Percentiles rank a stretch among this genome's conserved stretches.
These are phyloP conservation scores for Orthosia cruda DNA, from an alignment of 2,888 invertebrate genomes.

Conservation along the genomic window DNA sequence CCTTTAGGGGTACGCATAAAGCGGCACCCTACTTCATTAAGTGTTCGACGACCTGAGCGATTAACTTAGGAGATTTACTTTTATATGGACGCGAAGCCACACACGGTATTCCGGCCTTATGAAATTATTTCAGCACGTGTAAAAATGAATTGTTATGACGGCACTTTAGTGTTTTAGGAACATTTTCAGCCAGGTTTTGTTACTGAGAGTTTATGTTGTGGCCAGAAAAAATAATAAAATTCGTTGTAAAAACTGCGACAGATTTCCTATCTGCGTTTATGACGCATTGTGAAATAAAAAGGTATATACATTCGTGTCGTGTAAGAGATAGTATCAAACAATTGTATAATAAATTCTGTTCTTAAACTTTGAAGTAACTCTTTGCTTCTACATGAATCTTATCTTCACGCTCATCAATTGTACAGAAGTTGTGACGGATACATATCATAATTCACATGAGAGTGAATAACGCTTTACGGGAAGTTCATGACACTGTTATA, in stretches of 20 bases:
- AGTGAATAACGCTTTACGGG: conserved; percentile 2
- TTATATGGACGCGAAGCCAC: conserved; percentile 72
- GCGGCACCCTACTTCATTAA: conserved; percentile 79
- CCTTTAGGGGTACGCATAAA: conserved; percentile 72
- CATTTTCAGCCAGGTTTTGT: conserved; percentile 35
- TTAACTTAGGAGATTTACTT: conserved; percentile 79
- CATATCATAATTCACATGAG: conserved; percentile 16
- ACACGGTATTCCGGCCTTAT: conserved; percentile 68
- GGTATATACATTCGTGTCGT: conserved; percentile 63
- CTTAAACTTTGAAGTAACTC: conserved; percentile 44
- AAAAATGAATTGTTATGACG: conserved; percentile 64
- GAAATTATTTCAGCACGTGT: conserved; percentile 70
- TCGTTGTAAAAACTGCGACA: conserved; percentile 16
- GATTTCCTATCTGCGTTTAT: conserved; percentile 27
- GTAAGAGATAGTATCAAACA: conserved; percentile 47
- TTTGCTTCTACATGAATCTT: conserved; percentile 27
- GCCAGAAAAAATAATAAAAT: conserved; percentile 23
- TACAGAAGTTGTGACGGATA: conserved; percentile 47
- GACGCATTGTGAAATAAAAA: conserved; percentile 12
- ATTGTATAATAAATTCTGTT: conserved; percentile 29
- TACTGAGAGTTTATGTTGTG: conserved; percentile 35
- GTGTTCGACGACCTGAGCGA: conserved; percentile 79
- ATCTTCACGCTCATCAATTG: conserved; percentile 54
- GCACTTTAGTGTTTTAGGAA: conserved; percentile 27
- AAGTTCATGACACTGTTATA: not conserved